Evolutionary conservation across 92 coral and sea anemone genomes (phyloP), one percentile per base, ranked within the genome.

Genomic region (Blastomussa wellsi): DNA sequence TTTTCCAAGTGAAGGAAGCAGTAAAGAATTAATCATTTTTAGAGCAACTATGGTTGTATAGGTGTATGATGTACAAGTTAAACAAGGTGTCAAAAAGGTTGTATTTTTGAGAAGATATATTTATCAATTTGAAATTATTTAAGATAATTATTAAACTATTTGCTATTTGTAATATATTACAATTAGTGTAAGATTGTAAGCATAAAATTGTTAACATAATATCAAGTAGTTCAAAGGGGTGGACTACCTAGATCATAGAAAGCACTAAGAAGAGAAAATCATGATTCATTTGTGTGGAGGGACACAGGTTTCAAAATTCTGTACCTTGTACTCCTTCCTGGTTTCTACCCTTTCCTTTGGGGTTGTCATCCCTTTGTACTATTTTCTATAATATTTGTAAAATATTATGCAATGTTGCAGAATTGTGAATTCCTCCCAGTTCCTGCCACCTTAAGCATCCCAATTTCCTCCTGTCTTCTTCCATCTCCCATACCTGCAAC

Each of bases 51-150:
- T 41, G 7, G 7, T 57, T n/a, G 7, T 57, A 57, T 28, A 4
- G 33, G 7, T n/a, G 33, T 60, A 60, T 62, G 35, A 62, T 11
- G 68, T 28, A 62, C 31, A 0, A 15, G 0, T 2, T 59, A 7
- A 51, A 0, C 17, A 62, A 26, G 68, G 68, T 62, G 68, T 62
- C n/a, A 8, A 70, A 70, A 35, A 70, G 74, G 75, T 70, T 36
- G 35, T 70, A 70, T 76, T 76, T 77, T 77, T 53, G 41, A 77
- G 81, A 37, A 77, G 32, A 55, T 55, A 33, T 68, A 77, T 77
- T 77, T 77, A 77, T 77, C 67, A 77, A 53, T 22, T 77, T 77
- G 68, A 55, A 53, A 55, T 26, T 77, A 77, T 77, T 77, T 52
- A 77, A 77, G 37, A 35, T 19, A 70, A 35, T 70, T 10, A 29